Evolutionary conservation across 1,140 invertebrate genomes (phyloP), one percentile per base, ranked within the genome.

Genomic region (Brachionus plicatilis): DNA sequence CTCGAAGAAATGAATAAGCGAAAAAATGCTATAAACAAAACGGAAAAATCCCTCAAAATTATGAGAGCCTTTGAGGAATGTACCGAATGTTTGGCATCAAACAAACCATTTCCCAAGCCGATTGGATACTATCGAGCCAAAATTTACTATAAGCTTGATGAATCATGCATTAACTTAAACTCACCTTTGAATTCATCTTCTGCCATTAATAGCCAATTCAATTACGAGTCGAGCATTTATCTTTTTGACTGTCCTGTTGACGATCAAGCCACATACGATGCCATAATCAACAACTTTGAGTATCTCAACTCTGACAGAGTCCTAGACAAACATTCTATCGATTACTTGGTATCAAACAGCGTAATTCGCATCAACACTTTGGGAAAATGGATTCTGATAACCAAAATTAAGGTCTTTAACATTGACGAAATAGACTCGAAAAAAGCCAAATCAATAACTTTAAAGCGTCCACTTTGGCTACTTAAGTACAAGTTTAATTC

Each of bases 321-420:
- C 33, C 11, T 82, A 60, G 79, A 82, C 53, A 65, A 45, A 45
- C 50, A 82, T 6, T 41, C 56, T 12, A 65, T 82, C 4, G 53
- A 82, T 17, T 82, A 82, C 33, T 37, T 82, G 43, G 53, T 82
- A 9, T 82, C 79, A 14, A 68, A 82, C 45, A 47, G 53, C 24
- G 41, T 20, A 3, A 65, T 82, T 9, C 20, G 65, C 3, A 68
- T 82, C 8, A 82, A 82, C 17, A 68, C 8, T 9, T 5, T 82
- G 33, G 79, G 79, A 27, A 82, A 65, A 20, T 82, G 79, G 79
- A 68, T 82, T 43, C 72, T 76, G 12, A 76, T 76, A n/a, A 76
- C 72, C 6, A 76, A 76, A 76, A 76, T 76, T 76, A 76, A 76
- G 27, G 11, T 27, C 11, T 27, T 50, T 27, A 47, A 27, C 5